phyloP scores from a whole-genome alignment of 2,113 vertebrate genomes.

The Brachyistius frenatus region DNA sequence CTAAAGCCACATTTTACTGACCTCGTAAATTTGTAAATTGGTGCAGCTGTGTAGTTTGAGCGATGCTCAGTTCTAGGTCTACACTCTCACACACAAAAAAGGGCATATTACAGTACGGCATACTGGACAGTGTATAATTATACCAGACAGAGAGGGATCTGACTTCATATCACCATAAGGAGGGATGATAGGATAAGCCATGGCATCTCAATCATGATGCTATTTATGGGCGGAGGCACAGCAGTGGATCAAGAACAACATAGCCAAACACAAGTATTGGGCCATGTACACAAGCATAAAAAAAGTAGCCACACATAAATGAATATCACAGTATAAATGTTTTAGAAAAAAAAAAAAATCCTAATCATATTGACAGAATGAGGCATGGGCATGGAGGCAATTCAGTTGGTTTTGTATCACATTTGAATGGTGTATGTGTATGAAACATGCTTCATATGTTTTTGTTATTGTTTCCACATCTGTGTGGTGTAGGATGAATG shows the following conservation, averaged over 20 bases:
- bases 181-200: constrained; percentile 19
- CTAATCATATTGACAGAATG: not conserved
- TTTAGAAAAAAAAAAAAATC: not conserved
- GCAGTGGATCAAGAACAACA: constrained; percentile 11
- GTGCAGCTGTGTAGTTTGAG: not conserved
- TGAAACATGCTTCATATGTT: too few species aligned
- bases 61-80: not conserved
- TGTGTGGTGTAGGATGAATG: not conserved
- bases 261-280: not conserved
- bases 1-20: too few species aligned
- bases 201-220: constrained; percentile 20
- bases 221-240: constrained; percentile 9
- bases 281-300: not conserved
- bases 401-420: not conserved
- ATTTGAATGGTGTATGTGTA: not conserved
- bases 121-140: too few species aligned
- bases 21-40: not conserved
- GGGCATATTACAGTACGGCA: too few species aligned
- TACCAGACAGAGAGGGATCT: too few species aligned
- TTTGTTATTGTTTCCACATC: not conserved
- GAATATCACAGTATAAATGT: not conserved
- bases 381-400: not conserved
- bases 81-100: too few species aligned
- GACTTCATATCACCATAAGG: constrained; percentile 23
- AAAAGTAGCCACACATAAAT: not conserved